Evolutionary conservation across 1,140 invertebrate species (phyloP).

Genomic region (Lasioglossum albipes): DNA sequence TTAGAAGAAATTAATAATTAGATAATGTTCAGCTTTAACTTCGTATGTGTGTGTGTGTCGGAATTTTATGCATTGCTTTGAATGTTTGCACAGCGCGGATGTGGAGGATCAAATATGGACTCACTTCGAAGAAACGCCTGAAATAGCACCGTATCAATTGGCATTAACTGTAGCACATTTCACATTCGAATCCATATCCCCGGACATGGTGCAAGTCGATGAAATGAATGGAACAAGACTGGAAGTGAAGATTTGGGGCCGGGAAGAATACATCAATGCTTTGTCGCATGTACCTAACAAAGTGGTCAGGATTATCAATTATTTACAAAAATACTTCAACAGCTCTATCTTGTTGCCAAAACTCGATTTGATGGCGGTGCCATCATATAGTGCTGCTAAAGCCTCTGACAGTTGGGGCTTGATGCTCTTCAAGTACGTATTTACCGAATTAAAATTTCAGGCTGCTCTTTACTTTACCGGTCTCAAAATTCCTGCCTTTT

Average conservation of each 20-base stretch:
- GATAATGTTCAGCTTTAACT: too few relatives aligned
- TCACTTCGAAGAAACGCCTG: slow-evolving; percentile 86
- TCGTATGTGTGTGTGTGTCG: too few relatives aligned
- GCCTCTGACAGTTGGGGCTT: slow-evolving; percentile 89
- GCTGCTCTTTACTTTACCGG: too few relatives aligned
- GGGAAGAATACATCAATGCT: slow-evolving; percentile 84
- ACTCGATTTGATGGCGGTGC: slow-evolving; percentile 91
- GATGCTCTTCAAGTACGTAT: slow-evolving; percentile 86
- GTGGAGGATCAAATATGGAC: slow-evolving; percentile 82
- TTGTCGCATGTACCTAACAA: slow-evolving; percentile 84
- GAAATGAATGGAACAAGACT: slow-evolving; percentile 68
- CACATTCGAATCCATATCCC: slow-evolving; percentile 69
- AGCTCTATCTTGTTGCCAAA: slow-evolving; percentile 86
- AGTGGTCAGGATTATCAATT: slow-evolving; percentile 83
- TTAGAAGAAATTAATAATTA: too few relatives aligned
- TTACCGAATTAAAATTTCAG: neutral
- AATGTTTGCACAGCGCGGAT: slow-evolving; percentile 57
- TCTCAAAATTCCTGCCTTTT: too few relatives aligned
- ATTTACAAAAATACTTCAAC: slow-evolving; percentile 86
- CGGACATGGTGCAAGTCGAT: slow-evolving; percentile 67
- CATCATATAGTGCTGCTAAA: slow-evolving; percentile 86
- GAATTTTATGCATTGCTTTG: too few relatives aligned
- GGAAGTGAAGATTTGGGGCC: slow-evolving; percentile 85
- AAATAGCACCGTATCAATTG: slow-evolving; percentile 92
- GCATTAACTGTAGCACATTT: slow-evolving; percentile 91